Evolutionary conservation across 2,797 vertebrate genomes (phyloP), one percentile per base, ranked within the genome.

Genomic region (Loris lydekkerianus): DNA sequence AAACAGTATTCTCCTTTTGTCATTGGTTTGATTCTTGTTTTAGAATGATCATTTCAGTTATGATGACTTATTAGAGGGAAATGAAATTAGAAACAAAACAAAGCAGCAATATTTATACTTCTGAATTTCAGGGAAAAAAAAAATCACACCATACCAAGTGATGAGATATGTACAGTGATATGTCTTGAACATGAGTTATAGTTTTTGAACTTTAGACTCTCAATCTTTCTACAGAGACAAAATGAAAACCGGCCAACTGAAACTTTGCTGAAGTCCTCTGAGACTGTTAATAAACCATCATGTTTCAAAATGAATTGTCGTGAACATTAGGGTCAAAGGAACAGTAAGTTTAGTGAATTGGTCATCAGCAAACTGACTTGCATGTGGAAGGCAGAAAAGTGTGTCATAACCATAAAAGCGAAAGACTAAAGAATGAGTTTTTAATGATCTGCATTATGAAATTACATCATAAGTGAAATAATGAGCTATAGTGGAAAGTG

Each of bases 21-120:
- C 67, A 86, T 31, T 70, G 61, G 60, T 77, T 21, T 18, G 25
- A 60, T 70, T 81, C 84, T 89, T 77, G 13, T 88, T 91, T 96
- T 49, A 86, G 76, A 96, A 21, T 60, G 18, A 86, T 76, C 14
- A 49, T 73, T 46, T 85, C 65, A 61, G 34, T 90, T 82, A 60
- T 2, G 53, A 46, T 60, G 58, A 43, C 56, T 94, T 70, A 31
- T 34, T 34, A 43, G 14, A 88, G 17, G 34, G 7, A 85, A 25
- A 5, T 89, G 4, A 80, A 92, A 76, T 60, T 81, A 63, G 67
- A 60, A 89, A 92, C n/a, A 78, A 65, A 86, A 56, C 73, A 23
- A 73, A 86, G 49, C 61, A 37, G 40, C 49, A 69, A 6, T 60
- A 10, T 89, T 69, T 89, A n/a, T 87, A 82, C 27, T 85, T 46